Evolutionary conservation across 2,113 vertebrate species (phyloP), one percentile per base, ranked within the genome.

Genomic region (Orycteropus afer): DNA sequence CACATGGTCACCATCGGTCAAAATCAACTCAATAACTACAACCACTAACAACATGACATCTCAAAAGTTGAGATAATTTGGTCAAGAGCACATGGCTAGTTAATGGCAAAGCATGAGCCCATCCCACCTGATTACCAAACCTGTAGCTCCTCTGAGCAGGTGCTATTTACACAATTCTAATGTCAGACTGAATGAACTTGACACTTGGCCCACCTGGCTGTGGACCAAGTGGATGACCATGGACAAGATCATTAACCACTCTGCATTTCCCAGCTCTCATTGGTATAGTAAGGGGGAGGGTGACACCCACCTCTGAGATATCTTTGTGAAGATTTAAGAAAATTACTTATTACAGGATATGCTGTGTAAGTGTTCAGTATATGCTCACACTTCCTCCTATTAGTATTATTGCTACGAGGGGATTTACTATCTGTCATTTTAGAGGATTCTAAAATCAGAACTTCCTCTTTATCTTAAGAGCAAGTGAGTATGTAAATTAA

Each of bases 401-500:
- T 23, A 37, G 27, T 74, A 25, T 85, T 80, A 81, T 90, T 94
- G 67, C 34, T 47, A 92, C 34, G 42, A 23, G 65, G 40, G n/a
- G 37, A 20, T 71, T 80, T 87, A 57, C 47, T 51, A 47, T 77
- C 42, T 55, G 71, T 85, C 84, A 29, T 90, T 90, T 93, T 53
- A 71, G 59, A 63, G 53, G 25, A 29, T 65, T 96, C 91, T 96
- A 95, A 92, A 95, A 94, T 71, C 86, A 95, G 91, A 92, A 95
- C 14, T 71, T 40, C 49, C 83, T 92, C 89, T 96, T 82, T 89
- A 55, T 85, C 65, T 77, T 55, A 79, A 73, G 79, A 95, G 93
- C 89, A 92, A 93, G 95, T 82, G 63, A 84, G 40, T 67, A 96
- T 96, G 91, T 94, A 97, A 95, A 96, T 97, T 73, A 91, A 87